Evolutionary conservation across 2,888 invertebrate species (phyloP).

Genomic region (Tenthredo scrophulariae): DNA sequence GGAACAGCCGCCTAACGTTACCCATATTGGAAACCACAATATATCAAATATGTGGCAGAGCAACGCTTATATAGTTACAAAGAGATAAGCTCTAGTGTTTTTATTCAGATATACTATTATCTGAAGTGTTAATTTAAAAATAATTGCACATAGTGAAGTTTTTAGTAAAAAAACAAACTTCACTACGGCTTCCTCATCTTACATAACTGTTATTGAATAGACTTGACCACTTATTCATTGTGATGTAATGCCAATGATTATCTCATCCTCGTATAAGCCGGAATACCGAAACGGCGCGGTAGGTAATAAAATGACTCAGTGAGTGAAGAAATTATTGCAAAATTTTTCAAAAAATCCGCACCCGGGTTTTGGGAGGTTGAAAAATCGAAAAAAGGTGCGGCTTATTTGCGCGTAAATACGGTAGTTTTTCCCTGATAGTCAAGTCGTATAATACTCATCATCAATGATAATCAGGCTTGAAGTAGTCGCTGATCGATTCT

Average conservation of each 20-base stretch:
- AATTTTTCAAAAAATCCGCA: too few relatives aligned
- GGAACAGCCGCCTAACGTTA: conserved; percentile 7
- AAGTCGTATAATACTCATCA: too few relatives aligned
- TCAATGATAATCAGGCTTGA: background rate
- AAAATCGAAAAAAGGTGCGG: too few relatives aligned
- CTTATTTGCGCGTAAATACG: too few relatives aligned
- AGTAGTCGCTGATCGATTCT: background rate
- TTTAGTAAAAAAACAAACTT: background rate
- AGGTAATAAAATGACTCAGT: too few relatives aligned
- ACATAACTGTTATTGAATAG: background rate
- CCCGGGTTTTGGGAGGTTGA: too few relatives aligned
- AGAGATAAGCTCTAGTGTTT: conserved; percentile 20
- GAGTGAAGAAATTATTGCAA: too few relatives aligned
- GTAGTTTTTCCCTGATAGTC: background rate
- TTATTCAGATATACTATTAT: conserved; percentile 2
- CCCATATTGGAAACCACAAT: conserved; percentile 21
- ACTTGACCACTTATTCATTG: background rate
- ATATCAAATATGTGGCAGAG: background rate
- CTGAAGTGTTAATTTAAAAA: conserved; percentile 13
- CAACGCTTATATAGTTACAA: background rate
- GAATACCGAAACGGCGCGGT: too few relatives aligned
- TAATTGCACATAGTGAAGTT: background rate
- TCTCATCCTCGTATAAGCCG: too few relatives aligned
- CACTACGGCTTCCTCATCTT: background rate
- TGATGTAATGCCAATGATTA: background rate